Conservation (phyloP, 2,113 vertebrate species). For the Eudyptes chrysolophus region DNA sequence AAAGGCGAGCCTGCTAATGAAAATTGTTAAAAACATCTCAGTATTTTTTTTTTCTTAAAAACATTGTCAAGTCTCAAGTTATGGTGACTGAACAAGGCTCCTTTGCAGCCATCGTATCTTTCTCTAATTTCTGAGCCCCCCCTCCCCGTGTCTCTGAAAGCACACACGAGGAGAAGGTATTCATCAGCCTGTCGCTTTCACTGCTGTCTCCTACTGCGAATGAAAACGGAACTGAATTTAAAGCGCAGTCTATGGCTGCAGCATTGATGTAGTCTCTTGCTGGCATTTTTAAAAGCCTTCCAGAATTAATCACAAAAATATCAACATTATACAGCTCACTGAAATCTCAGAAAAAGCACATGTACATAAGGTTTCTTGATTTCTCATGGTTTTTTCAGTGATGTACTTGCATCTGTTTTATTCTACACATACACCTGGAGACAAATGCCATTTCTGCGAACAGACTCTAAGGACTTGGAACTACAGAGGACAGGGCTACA, state of each 20-base stretch:
- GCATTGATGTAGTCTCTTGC: background rate
- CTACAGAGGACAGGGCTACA: background rate
- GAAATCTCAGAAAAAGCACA: background rate
- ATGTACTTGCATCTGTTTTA: background rate
- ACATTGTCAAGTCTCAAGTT: background rate
- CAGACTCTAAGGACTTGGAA: background rate
- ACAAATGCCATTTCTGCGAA: background rate
- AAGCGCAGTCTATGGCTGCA: background rate
- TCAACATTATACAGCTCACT: background rate
- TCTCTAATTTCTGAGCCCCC: background rate
- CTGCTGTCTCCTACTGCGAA: background rate
- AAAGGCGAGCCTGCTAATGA: background rate
- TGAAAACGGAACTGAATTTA: background rate
- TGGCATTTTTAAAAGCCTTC: background rate
- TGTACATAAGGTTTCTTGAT: background rate
- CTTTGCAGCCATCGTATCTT: background rate
- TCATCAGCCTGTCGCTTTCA: background rate
- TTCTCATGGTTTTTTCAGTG: rapidly evolving
- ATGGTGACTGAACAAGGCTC: background rate
- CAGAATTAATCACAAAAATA: background rate
- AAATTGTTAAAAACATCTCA: background rate
- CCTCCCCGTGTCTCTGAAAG: background rate
- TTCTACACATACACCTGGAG: background rate
- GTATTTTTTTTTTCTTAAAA: background rate
- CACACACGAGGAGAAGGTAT: background rate